A percentile compares a stretch with the other conserved stretches of the same genome.
These are phyloP conservation scores for Myanophis thanlyinensis DNA, from an alignment of 2,113 vertebrate genomes.

Conservation along the genomic window DNA sequence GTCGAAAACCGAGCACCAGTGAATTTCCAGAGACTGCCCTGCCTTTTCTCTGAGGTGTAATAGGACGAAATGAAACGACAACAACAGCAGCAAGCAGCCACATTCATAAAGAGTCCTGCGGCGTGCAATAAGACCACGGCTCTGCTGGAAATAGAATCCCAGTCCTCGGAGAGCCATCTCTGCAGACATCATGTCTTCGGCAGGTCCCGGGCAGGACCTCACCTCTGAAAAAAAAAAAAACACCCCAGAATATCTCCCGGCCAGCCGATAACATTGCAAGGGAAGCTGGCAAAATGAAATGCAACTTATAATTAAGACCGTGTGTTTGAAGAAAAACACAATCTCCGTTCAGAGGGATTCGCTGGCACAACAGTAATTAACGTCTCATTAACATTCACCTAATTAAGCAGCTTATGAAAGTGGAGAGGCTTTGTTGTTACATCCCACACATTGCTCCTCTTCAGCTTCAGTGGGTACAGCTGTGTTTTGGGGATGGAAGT, in stretches of 20 bases:
- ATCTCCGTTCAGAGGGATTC: conserved; percentile 76
- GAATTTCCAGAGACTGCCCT: not conserved
- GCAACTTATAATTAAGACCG: conserved; percentile 78
- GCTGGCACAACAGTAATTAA: conserved; percentile 81
- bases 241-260: not conserved
- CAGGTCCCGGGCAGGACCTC: not conserved
- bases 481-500: conserved; percentile 45
- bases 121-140: not conserved
- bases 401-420: conserved; percentile 83
- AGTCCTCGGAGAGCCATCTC: rapidly evolving
- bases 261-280: conserved; percentile 31
- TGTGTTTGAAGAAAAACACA: conserved; percentile 82
- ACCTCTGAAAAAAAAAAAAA: not conserved
- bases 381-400: conserved; percentile 82
- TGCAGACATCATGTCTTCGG: not conserved
- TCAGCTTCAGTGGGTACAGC: conserved; percentile 58
- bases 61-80: not conserved
- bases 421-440: conserved; percentile 50
- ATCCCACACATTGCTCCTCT: conserved; percentile 55
- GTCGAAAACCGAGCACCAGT: not conserved
- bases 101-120: not conserved
- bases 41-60: no score
- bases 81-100: not conserved
- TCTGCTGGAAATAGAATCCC: not conserved
- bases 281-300: conserved; percentile 65